phyloP scores from a whole-genome alignment of 2,797 vertebrate species.

The Chaetophractus vellerosus region DNA sequence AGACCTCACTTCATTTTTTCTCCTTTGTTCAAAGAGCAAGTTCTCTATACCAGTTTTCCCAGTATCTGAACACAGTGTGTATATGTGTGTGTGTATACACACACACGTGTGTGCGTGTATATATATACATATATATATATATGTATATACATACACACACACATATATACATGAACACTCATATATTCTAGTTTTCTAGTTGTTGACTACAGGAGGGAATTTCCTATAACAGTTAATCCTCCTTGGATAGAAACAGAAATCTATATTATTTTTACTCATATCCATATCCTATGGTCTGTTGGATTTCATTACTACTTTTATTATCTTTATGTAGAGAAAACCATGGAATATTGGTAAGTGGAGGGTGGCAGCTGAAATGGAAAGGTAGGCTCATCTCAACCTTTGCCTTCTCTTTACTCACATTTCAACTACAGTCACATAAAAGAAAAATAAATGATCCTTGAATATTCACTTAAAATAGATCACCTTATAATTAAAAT shows the following conservation, averaged over 20 bases:
- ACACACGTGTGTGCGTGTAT: too few species aligned
- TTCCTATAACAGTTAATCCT: slow-evolving; percentile 19
- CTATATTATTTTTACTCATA: background rate
- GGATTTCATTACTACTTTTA: slow-evolving; percentile 57
- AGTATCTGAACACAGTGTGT: background rate
- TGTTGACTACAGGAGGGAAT: too few species aligned
- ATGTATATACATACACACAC: too few species aligned
- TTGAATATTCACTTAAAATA: slow-evolving; percentile 72
- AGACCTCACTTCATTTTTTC: slow-evolving; percentile 23
- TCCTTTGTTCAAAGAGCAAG: background rate
- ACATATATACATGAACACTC: too few species aligned
- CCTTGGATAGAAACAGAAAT: slow-evolving; percentile 43
- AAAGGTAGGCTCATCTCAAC: slow-evolving; percentile 10
- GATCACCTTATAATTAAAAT: slow-evolving; percentile 73
- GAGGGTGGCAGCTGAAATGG: slow-evolving; percentile 11
- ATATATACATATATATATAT: too few species aligned
- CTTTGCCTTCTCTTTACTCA: slow-evolving; percentile 38
- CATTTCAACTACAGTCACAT: background rate
- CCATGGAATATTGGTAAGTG: slow-evolving; percentile 19
- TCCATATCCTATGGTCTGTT: slow-evolving; percentile 20
- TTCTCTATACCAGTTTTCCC: background rate
- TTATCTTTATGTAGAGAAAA: slow-evolving; percentile 37
- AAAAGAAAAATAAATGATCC: slow-evolving; percentile 69
- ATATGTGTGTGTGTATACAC: background rate
- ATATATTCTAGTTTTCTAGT: too few species aligned